Evolutionary conservation across 2,797 vertebrate species (phyloP).

Genomic region (Sebastolobus alascanus): DNA sequence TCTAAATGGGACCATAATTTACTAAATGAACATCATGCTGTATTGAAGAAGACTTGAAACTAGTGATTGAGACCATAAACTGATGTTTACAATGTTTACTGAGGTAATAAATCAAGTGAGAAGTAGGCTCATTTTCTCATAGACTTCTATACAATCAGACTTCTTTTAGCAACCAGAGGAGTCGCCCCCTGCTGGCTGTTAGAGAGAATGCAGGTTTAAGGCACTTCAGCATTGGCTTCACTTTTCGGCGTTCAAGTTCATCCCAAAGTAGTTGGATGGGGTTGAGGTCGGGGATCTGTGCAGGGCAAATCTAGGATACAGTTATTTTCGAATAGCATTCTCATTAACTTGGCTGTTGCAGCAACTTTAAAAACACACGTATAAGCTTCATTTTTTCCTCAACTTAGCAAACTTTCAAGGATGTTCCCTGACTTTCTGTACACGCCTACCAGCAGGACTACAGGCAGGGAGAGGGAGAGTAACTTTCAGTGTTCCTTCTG

Average conservation of each 20-base stretch:
- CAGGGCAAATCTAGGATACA: background rate
- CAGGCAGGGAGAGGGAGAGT: background rate
- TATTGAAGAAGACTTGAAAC: too few species aligned
- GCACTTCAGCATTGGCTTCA: background rate
- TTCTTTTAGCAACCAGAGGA: background rate
- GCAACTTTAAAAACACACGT: background rate
- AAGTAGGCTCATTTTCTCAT: rapidly evolving
- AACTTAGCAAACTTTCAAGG: background rate
- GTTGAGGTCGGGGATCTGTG: background rate
- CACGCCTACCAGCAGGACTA: background rate
- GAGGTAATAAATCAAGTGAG: background rate
- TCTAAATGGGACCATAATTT: too few species aligned
- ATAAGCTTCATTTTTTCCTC: background rate
- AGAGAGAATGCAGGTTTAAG: background rate
- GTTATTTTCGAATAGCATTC: too few species aligned
- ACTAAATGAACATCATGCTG: too few species aligned
- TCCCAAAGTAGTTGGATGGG: rapidly evolving
- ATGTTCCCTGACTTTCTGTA: background rate
- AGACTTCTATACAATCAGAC: background rate
- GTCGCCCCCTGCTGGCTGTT: background rate
- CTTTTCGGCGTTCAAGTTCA: rapidly evolving
- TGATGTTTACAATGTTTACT: background rate
- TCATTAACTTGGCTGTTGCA: too few species aligned
- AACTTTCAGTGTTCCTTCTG: background rate
- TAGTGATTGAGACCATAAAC: rapidly evolving